Evolutionary conservation across 2,113 vertebrate species (phyloP).

Genomic region (Ascaphus truei): DNA sequence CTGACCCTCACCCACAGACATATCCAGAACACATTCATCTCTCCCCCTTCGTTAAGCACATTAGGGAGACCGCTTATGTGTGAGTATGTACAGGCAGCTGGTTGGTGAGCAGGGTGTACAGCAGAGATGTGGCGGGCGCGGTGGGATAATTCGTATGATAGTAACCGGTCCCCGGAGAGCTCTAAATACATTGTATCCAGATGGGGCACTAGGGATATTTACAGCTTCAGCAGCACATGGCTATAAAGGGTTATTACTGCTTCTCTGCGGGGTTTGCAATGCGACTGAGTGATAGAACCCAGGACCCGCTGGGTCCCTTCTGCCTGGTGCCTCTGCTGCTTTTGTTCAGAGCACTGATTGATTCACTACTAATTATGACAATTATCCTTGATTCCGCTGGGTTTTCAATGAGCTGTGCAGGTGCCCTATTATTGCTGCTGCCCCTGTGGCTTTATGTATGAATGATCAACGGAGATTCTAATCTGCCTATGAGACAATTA

Average conservation of each 20-base stretch:
- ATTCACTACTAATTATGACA: constrained; percentile 7
- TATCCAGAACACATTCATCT: no score
- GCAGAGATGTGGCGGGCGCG: no score
- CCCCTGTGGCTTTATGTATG: neutral
- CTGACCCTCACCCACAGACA: no score
- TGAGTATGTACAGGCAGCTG: no score
- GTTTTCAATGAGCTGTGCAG: constrained; percentile 5
- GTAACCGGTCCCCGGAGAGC: no score
- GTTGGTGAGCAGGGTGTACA: no score
- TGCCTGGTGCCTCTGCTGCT: neutral
- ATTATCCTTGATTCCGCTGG: constrained; percentile 1
- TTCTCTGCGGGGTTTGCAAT: neutral
- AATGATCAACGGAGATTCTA: neutral
- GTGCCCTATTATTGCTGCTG: neutral
- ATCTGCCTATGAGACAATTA: neutral
- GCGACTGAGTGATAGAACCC: neutral
- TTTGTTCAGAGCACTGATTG: constrained; percentile 6
- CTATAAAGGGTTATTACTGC: neutral
- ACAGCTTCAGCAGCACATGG: neutral
- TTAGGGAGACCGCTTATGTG: no score
- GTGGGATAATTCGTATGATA: no score
- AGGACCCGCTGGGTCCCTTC: neutral
- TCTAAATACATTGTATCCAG: no score
- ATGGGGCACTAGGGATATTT: no score
- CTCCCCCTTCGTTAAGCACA: no score